Base-by-base conservation (phyloP, 2,113 vertebrate genomes). In the Miniopterus natalensis region DNA sequence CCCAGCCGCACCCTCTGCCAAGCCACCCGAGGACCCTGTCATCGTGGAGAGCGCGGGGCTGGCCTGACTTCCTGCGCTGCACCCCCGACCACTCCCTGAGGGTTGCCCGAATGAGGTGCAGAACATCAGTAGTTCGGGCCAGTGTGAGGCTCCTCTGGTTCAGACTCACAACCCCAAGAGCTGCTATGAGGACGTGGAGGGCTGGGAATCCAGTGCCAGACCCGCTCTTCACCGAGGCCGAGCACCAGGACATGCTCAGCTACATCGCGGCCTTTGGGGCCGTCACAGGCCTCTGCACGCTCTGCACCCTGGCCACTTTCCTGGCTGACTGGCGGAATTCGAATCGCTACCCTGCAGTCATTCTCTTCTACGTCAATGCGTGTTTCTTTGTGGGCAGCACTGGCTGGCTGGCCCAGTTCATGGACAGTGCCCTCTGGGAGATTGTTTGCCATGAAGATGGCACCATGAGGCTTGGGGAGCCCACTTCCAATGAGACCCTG, bases 191-290 rank as follows among this genome's bases (percentile, higher is more conserved):
- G 99, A 99, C 0, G 99, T 99, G 96, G 99, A 99, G 96, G 99
- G 99, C 85, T 99, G 99, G 99, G 99, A 5, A 99, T 99, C 98
- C 99, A 99, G 98, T 99, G 99, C 93, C 98, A 99, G 98, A 99
- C 97, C 99, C 99, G 0, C 98, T 99, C 4, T 99, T 99, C 99
- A 99, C 99, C 0, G 98, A 99, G 96, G 98, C 98, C 0, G 99
- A 99, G 95, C 99, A 99, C 98, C 98, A 97, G 0, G 99, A 99
- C 98, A 99, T 99, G 99, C 99, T 99, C 68, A 96, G 98, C 97
- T 99, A 99, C 98, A 99, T 99, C 2, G 99, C 99, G 0, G 98
- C 98, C 97, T 99, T 99, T 47, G 99, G 99, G 70, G 99, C 99
- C 0, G 97, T 99, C 98, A 99, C 99, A 0, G 99, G 99, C 96